These are phyloP conservation scores for Urocolius indicus DNA, from an alignment of 2,113 vertebrate species.

Conservation along the genomic window DNA sequence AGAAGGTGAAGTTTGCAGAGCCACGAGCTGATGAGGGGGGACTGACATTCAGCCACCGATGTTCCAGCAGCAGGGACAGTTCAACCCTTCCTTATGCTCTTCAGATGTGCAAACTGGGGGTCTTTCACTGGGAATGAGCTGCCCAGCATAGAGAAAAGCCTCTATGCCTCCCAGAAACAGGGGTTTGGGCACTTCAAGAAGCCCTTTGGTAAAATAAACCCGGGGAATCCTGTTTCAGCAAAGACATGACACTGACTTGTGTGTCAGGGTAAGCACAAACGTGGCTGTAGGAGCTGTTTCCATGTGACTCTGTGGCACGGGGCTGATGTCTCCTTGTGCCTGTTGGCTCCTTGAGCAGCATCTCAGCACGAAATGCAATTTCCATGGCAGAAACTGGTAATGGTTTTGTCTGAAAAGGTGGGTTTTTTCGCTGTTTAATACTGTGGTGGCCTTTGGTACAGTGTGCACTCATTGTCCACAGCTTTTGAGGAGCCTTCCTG, in stretches of 20 bases:
- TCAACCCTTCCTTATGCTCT: neutral
- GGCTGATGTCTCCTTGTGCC: neutral
- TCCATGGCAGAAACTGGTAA: neutral
- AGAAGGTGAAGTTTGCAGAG: neutral
- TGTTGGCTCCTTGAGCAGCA: neutral
- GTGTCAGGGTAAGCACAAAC: neutral
- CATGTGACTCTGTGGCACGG: neutral
- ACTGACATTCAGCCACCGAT: neutral
- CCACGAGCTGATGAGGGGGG: neutral
- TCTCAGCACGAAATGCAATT: neutral
- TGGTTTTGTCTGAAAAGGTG: neutral
- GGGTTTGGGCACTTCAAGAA: fast-evolving
- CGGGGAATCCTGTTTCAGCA: fast-evolving
- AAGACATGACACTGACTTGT: neutral
- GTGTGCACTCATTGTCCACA: neutral
- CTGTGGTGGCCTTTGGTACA: fast-evolving
- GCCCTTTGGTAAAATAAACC: neutral
- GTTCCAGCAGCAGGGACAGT: neutral
- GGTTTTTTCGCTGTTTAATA: neutral
- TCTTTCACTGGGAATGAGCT: neutral
- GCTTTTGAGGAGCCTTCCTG: too few species aligned
- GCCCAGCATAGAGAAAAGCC: fast-evolving
- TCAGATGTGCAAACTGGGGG: neutral
- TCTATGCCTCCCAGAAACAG: neutral
- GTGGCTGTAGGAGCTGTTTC: fast-evolving